Percentiles rank a stretch among this genome's conserved stretches.
Evolutionary conservation across 2,797 vertebrate genomes (phyloP).

Genomic region (Babyrousa celebensis): DNA sequence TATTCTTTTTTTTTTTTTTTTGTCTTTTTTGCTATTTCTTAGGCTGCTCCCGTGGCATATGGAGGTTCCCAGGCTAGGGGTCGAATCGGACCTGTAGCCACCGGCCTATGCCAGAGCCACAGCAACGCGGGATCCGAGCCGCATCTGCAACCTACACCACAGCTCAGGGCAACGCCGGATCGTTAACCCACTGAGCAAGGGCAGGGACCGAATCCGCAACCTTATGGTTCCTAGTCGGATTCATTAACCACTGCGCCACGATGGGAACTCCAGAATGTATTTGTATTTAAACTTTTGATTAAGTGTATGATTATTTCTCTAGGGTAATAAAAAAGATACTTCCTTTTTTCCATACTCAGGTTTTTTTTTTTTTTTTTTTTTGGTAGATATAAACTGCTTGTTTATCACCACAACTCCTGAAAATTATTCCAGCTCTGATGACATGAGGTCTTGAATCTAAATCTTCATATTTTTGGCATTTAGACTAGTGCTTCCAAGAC

Average conservation of each 20-base stretch:
- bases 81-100: no score
- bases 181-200: no score
- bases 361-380: slow-evolving; percentile 27
- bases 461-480: slow-evolving; percentile 23
- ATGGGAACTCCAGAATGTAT: not conserved
- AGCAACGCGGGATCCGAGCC: no score
- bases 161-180: no score
- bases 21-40: no score
- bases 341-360: not conserved
- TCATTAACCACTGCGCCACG: no score
- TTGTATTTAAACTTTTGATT: slow-evolving; percentile 52
- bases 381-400: not conserved
- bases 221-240: no score
- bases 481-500: slow-evolving; percentile 21
- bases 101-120: no score
- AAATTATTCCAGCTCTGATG: not conserved
- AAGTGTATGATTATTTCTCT: not conserved
- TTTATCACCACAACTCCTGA: not conserved
- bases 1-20: not conserved
- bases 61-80: no score
- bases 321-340: slow-evolving; percentile 23
- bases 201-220: no score
- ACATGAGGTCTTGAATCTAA: slow-evolving; percentile 18
- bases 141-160: no score
- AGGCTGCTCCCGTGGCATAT: no score